Conservation (phyloP, 1,140 invertebrate species). For the Drosophila eugracilis region DNA sequence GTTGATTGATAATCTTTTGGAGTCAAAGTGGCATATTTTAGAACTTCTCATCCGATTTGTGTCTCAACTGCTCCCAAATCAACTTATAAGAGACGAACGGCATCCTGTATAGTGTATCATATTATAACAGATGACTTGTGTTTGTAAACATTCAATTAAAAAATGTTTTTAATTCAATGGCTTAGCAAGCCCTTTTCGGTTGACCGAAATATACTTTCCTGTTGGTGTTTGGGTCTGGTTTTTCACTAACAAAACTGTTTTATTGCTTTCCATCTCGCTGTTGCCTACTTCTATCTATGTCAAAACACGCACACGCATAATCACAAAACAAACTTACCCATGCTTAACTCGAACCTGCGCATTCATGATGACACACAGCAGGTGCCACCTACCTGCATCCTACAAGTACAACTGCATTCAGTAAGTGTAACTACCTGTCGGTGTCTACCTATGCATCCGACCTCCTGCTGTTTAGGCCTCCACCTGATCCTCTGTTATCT, state of each 20-base stretch:
- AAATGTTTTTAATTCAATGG: background rate
- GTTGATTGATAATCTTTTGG: background rate
- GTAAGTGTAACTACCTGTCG: slow-evolving; percentile 86
- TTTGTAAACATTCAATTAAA: slow-evolving; percentile 18
- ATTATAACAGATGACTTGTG: slow-evolving; percentile 55
- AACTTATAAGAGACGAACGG: slow-evolving; percentile 32
- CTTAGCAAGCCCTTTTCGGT: background rate
- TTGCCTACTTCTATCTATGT: slow-evolving; percentile 51
- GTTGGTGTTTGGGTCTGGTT: slow-evolving; percentile 58
- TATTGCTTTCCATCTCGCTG: slow-evolving; percentile 72
- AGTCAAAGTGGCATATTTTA: slow-evolving; percentile 47
- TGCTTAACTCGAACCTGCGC: slow-evolving; percentile 69
- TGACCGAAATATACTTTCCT: slow-evolving; percentile 14
- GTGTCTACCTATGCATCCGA: background rate
- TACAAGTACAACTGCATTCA: slow-evolving; percentile 89
- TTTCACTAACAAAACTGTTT: slow-evolving; percentile 76
- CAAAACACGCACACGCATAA: slow-evolving; percentile 47
- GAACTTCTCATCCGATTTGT: slow-evolving; percentile 4
- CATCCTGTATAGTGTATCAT: slow-evolving; percentile 46
- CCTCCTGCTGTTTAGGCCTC: slow-evolving; percentile 25
- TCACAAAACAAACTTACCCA: slow-evolving; percentile 23
- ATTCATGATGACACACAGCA: slow-evolving; percentile 75
- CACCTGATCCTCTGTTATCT: slow-evolving; percentile 45
- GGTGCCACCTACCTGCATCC: slow-evolving; percentile 87
- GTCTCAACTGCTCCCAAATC: slow-evolving; percentile 50